These are phyloP conservation scores for Sesia bembeciformis DNA, from an alignment of 2,888 invertebrate species.

Conservation along the genomic window DNA sequence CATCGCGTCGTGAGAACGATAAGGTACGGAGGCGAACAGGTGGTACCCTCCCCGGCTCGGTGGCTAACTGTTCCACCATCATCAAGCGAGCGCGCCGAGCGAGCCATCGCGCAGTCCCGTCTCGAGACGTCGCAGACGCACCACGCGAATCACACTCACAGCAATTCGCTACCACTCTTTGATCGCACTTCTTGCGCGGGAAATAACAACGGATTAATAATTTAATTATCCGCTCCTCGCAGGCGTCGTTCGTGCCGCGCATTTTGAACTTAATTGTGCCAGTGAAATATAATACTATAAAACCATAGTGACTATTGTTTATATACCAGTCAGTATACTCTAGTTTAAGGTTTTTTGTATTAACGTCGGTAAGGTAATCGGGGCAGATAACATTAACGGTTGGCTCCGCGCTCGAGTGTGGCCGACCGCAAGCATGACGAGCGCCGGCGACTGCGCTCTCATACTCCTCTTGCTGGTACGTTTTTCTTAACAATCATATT, in stretches of 20 bases:
- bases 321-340: slow-evolving; percentile 8
- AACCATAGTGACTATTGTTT: slow-evolving; percentile 10
- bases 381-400: slow-evolving; percentile 73
- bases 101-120: slow-evolving; percentile 54
- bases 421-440: slow-evolving; percentile 72
- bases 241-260: too few species aligned
- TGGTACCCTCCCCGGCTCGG: slow-evolving; percentile 57
- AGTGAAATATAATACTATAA: slow-evolving; percentile 21
- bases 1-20: slow-evolving; percentile 64
- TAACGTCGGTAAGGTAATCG: slow-evolving; percentile 63
- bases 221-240: too few species aligned
- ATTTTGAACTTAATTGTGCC: slow-evolving; percentile 11
- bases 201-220: slow-evolving; percentile 5
- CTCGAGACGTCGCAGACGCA: slow-evolving; percentile 44
- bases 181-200: slow-evolving; percentile 13
- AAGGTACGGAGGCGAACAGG: slow-evolving; percentile 50
- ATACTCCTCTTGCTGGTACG: slow-evolving; percentile 59
- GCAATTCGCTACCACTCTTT: slow-evolving; percentile 4
- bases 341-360: slow-evolving; percentile 33
- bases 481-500: slow-evolving; percentile 15
- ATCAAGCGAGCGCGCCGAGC: slow-evolving; percentile 41
- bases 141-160: slow-evolving; percentile 31
- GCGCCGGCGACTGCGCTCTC: slow-evolving; percentile 58
- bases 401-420: slow-evolving; percentile 70
- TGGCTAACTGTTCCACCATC: slow-evolving; percentile 65